Conservation (phyloP, 1,140 invertebrate species). For the Psix sp. region DNA sequence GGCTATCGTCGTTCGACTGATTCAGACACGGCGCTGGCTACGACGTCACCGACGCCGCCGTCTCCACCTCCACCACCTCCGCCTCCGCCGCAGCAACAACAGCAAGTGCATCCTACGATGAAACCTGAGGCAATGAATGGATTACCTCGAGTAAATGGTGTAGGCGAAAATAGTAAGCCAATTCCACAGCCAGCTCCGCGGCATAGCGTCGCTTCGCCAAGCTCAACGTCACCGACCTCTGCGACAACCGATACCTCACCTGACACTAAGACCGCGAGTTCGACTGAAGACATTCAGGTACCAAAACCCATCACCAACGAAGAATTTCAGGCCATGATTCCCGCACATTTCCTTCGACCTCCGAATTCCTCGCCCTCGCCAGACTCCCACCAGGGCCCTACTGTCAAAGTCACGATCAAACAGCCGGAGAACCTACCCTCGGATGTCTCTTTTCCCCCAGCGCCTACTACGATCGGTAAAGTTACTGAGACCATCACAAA, state of each 20-base stretch:
- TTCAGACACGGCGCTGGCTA: slow-evolving; percentile 73
- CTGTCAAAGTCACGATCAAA: slow-evolving; percentile 85
- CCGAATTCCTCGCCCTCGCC: slow-evolving; percentile 78
- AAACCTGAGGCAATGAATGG: slow-evolving; percentile 68
- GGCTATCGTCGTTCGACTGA: slow-evolving; percentile 80
- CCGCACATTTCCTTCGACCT: slow-evolving; percentile 88
- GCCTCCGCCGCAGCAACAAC: slow-evolving; percentile 56
- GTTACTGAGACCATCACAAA: slow-evolving; percentile 95
- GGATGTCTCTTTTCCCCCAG: slow-evolving; percentile 85
- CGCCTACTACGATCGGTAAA: slow-evolving; percentile 88
- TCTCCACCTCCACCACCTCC: slow-evolving; percentile 65
- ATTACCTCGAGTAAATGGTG: slow-evolving; percentile 72
- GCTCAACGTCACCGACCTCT: slow-evolving; percentile 37
- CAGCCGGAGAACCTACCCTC: slow-evolving; percentile 80
- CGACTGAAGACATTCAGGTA: slow-evolving; percentile 79
- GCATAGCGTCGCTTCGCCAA: slow-evolving; percentile 57
- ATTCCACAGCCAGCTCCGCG: slow-evolving; percentile 73
- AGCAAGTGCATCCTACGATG: background rate
- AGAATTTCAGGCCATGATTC: slow-evolving; percentile 95
- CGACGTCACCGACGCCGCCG: slow-evolving; percentile 65
- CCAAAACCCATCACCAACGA: slow-evolving; percentile 91
- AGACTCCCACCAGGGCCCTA: slow-evolving; percentile 76
- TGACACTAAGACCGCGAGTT: slow-evolving; percentile 53
- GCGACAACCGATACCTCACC: slow-evolving; percentile 30
- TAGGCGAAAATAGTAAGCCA: slow-evolving; percentile 59